Percentiles rank a stretch among this genome's conserved stretches.
These are phyloP conservation scores for Apocrypta bakeri DNA, from an alignment of 1,140 invertebrate species.

Conservation along the genomic window DNA sequence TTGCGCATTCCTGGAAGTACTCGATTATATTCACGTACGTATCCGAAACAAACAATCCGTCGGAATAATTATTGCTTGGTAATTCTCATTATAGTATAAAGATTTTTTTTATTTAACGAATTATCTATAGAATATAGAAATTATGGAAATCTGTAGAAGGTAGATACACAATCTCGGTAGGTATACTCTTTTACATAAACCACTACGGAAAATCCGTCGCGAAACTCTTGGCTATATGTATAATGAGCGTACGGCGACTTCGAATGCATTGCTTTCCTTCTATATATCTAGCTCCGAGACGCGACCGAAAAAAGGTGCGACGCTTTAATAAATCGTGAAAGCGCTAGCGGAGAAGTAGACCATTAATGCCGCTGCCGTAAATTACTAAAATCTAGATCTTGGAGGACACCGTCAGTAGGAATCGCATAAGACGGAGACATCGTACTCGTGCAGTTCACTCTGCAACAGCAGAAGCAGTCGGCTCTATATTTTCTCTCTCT, in stretches of 20 bases:
- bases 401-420: conserved; percentile 24
- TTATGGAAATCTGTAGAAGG: too few relatives aligned
- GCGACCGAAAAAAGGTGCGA: conserved; percentile 4
- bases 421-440: conserved; percentile 21
- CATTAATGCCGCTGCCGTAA: conserved; percentile 45
- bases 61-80: neutral
- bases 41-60: neutral
- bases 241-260: conserved; percentile 16
- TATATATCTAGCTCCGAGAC: too few relatives aligned
- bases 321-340: conserved; percentile 45
- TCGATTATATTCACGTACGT: neutral
- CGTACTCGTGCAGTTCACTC: neutral
- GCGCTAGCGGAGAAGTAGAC: neutral
- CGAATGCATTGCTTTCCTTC: neutral
- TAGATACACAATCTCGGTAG: too few relatives aligned
- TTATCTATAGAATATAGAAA: too few relatives aligned
- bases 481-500: neutral
- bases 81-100: too few relatives aligned
- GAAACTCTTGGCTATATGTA: neutral
- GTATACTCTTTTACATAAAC: too few relatives aligned
- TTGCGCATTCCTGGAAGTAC: neutral
- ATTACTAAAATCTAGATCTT: conserved; percentile 51
- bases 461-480: neutral
- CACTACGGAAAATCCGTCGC: too few relatives aligned
- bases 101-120: too few relatives aligned